Conservation (phyloP, 2,888 invertebrate genomes). For the Scaptodrosophila latifasciaeformis region DNA sequence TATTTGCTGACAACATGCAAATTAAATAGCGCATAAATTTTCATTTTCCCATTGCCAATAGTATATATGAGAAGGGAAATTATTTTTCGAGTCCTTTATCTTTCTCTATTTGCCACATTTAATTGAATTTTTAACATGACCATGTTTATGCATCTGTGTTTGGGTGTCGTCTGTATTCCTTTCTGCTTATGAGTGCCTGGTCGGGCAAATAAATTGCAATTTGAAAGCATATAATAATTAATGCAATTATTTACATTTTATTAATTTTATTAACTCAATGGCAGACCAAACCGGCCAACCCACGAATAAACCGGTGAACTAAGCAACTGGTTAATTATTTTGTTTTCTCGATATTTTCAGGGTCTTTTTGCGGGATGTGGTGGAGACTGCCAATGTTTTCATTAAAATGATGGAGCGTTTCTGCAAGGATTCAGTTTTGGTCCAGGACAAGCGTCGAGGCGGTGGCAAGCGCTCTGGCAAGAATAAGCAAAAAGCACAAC, state of each 20-base stretch:
- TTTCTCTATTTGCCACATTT: slow-evolving; percentile 30
- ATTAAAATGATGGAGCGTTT: slow-evolving; percentile 90
- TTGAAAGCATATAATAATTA: slow-evolving; percentile 26
- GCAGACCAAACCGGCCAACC: too few relatives aligned
- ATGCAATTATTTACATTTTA: slow-evolving; percentile 52
- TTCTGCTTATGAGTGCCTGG: slow-evolving; percentile 1
- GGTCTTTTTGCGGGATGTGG: slow-evolving; percentile 88
- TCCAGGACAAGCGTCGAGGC: slow-evolving; percentile 78
- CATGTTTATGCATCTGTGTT: slow-evolving; percentile 16
- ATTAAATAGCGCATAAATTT: slow-evolving; percentile 19
- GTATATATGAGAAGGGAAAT: background rate
- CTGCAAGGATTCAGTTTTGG: slow-evolving; percentile 80
- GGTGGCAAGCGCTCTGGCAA: slow-evolving; percentile 31
- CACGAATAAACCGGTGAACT: too few relatives aligned
- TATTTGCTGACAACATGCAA: slow-evolving; percentile 7
- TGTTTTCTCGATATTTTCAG: slow-evolving; percentile 76
- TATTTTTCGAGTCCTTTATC: too few relatives aligned
- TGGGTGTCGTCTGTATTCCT: too few relatives aligned
- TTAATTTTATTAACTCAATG: slow-evolving; percentile 17
- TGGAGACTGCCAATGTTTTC: slow-evolving; percentile 93
- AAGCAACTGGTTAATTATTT: slow-evolving; percentile 14
- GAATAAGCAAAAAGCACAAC: slow-evolving; percentile 38
- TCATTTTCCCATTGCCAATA: background rate
- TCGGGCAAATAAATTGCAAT: slow-evolving; percentile 18
- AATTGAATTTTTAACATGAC: slow-evolving; percentile 52